Conservation (phyloP, 2,113 vertebrate genomes). For the Neofelis nebulosa region DNA sequence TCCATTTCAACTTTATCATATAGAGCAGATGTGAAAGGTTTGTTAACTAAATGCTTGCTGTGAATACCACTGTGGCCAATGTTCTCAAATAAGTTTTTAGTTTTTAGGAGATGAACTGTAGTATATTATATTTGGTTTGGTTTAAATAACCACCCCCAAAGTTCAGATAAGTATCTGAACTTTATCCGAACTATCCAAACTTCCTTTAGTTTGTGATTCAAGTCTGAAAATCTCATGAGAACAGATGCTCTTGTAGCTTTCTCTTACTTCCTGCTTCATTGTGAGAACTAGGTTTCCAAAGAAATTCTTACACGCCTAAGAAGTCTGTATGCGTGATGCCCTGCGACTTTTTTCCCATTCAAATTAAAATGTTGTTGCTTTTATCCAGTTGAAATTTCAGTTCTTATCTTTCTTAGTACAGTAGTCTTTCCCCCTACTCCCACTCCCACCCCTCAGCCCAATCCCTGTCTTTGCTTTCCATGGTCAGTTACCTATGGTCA, state of each 20-base stretch:
- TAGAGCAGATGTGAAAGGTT: neutral
- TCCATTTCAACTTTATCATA: neutral
- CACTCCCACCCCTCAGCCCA: too few relatives aligned
- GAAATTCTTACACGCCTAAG: neutral
- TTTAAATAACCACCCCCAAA: constrained; percentile 33
- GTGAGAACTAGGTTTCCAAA: constrained; percentile 41
- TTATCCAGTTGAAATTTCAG: neutral
- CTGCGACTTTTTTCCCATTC: neutral
- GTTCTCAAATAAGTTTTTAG: neutral
- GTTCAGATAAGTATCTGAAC: constrained; percentile 55
- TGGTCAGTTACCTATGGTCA: neutral
- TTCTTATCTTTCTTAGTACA: neutral
- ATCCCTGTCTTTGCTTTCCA: neutral
- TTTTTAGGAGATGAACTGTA: constrained; percentile 12
- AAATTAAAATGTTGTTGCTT: neutral
- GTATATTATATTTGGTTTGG: neutral
- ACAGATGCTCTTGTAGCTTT: constrained; percentile 49
- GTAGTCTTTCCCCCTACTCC: neutral
- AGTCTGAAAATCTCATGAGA: constrained; percentile 48
- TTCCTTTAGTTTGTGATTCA: constrained; percentile 53
- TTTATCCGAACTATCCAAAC: constrained; percentile 28
- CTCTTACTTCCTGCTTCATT: constrained; percentile 50
- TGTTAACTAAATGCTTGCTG: neutral
- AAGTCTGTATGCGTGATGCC: neutral
- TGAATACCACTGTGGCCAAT: neutral